Conservation (phyloP, 2,113 vertebrate genomes). For the Prietella phreatophila region DNA sequence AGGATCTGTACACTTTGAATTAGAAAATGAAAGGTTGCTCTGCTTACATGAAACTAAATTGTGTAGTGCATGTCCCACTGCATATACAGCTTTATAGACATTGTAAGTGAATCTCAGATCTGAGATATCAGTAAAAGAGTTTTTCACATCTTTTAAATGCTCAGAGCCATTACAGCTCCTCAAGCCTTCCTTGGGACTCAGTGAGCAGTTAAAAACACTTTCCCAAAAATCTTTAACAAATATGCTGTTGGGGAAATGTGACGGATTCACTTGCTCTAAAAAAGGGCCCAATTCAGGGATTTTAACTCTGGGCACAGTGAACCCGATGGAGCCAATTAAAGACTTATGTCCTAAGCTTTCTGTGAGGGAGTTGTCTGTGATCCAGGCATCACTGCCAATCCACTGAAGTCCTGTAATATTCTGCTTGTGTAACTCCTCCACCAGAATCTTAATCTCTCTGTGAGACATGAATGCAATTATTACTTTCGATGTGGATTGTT, state of each 20-base stretch:
- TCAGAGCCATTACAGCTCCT: conserved; percentile 66
- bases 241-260: conserved; percentile 67
- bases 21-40: conserved; percentile 44
- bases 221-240: conserved; percentile 76
- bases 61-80: conserved; percentile 71
- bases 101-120: conserved; percentile 71
- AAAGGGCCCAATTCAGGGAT: conserved; percentile 68
- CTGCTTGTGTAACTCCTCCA: conserved; percentile 62
- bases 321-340: conserved; percentile 72
- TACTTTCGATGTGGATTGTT: conserved; percentile 68
- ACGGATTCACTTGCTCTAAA: conserved; percentile 66
- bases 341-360: conserved; percentile 65
- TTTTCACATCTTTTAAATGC: conserved; percentile 61
- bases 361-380: conserved; percentile 70
- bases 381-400: conserved; percentile 78
- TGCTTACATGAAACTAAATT: conserved; percentile 63
- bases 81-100: conserved; percentile 75
- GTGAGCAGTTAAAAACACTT: conserved; percentile 66
- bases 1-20: conserved; percentile 58
- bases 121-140: conserved; percentile 68
- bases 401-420: conserved; percentile 72
- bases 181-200: conserved; percentile 46
- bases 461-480: conserved; percentile 75
- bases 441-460: conserved; percentile 71
- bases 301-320: conserved; percentile 62